Conservation (phyloP, 2,888 invertebrate species). For the Watsonalla cultraria region DNA sequence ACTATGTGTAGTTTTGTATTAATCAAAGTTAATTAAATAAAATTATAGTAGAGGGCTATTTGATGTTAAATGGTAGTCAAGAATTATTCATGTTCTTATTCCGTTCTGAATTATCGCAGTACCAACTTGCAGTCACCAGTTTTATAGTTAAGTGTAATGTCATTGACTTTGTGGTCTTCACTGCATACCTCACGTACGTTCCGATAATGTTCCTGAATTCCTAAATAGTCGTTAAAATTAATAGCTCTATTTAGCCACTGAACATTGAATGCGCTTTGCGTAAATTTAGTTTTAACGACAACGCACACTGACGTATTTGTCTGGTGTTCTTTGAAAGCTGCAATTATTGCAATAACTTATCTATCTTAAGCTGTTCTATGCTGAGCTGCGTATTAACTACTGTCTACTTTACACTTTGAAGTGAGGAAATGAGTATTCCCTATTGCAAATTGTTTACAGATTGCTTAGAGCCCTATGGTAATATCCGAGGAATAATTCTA, state of each 20-base stretch:
- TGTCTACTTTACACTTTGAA: too few species aligned
- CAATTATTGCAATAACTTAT: background rate
- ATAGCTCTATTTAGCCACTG: slow-evolving; percentile 41
- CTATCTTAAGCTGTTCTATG: too few species aligned
- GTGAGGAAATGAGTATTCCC: too few species aligned
- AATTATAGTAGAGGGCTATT: too few species aligned
- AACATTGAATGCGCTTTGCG: slow-evolving; percentile 14
- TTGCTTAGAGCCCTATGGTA: too few species aligned
- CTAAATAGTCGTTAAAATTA: slow-evolving; percentile 50
- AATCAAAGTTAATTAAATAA: too few species aligned
- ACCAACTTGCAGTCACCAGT: slow-evolving; percentile 14
- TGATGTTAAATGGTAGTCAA: slow-evolving; percentile 1
- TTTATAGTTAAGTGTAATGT: slow-evolving; percentile 31
- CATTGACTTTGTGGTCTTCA: slow-evolving; percentile 35
- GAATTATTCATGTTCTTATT: background rate
- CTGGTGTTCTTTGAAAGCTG: background rate
- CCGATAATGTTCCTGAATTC: slow-evolving; percentile 44
- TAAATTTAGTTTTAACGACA: slow-evolving; percentile 3
- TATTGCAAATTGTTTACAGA: too few species aligned
- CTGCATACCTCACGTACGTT: slow-evolving; percentile 31
- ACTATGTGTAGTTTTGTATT: too few species aligned
- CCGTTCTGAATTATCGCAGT: background rate
- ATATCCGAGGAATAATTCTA: too few species aligned
- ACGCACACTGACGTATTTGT: background rate
- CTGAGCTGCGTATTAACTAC: background rate